Evolutionary conservation across 2,113 vertebrate genomes (phyloP), one percentile per base, ranked within the genome.

Genomic region (Oreochromis spilurus): DNA sequence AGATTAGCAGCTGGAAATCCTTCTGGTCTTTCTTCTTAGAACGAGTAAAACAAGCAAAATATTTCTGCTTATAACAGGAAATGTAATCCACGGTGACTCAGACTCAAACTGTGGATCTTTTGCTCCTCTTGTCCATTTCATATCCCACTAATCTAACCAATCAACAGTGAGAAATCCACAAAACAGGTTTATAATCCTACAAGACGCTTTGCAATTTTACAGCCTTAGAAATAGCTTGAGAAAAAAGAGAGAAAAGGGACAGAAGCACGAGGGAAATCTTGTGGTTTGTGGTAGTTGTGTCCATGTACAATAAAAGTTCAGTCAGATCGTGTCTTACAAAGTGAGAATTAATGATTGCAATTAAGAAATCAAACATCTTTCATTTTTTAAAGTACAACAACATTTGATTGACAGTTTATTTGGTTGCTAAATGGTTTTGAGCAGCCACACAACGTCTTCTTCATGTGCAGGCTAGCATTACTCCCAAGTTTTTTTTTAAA

Each of bases 251-350:
- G 57, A 1, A 36, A 1, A 34, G 1, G 29, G 58, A 62, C 16
- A 62, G 9, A 62, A 19, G 29, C 34, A 11, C 2, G 58, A 36
- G 58, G 31, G 58, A 0, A 19, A 36, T 36, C 58, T 11, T 19
- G 17, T 52, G 34, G 4, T 2, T 38, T 67, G 19, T 21, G 62
- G 34, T 40, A 67, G 0, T 67, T 13, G 62, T 0, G 31, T 38
- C 34, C 62, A 65, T 38, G 60, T 65, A n/a, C 60, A 62, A 0
- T 62, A 19, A 1, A 65, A 38, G 34, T 13, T 38, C 60, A 65
- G 34, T 21, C 60, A 0, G 12, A 14, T 5, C 3, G 24, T 11
- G 58, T 62, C 29, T 62, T 34, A 62, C 31, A 62, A 62, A n/a
- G 58, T 36, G 58, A 62, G 58, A 36, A 62, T 62, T 62, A n/a